Evolutionary conservation across 2,888 invertebrate genomes (phyloP), one percentile per base, ranked within the genome.

Genomic region (Calameuta filiformis): DNA sequence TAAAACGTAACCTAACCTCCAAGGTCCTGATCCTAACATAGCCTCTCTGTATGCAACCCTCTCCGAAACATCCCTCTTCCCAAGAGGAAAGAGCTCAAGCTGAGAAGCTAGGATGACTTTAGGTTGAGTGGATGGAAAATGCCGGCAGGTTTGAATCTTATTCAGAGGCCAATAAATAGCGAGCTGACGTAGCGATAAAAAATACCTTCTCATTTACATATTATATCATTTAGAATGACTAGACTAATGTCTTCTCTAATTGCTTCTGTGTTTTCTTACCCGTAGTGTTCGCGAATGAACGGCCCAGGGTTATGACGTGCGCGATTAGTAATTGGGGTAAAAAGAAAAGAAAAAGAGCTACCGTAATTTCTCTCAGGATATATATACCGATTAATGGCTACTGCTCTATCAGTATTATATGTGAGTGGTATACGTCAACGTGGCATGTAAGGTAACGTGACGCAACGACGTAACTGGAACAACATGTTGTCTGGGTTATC

Each of bases 1-100:
- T 74, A 73, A 78, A 76, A 35, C 75, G 35, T 35, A 56, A 76
- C 78, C 76, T 71, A 71, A 71, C 71, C 71, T 71, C 71, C 12
- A 23, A 71, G 31, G 31, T 34, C 15, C 71, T 35, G 3, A 4
- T 40, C 15, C 68, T 56, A 56, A 31, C 34, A 12, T 34, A 31
- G 30, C 71, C 40, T 77, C 34, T 40, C 69, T 75, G 31, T 77
- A 75, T 75, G 77, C 71, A 69, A 56, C 56, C 56, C 56, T 56
- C 56, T 56, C 56, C 15, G 56, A 23, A 23, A 56, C 56, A 56
- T 56, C 56, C 56, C 56, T 56, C 56, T 56, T 56, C 23, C 56
- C 56, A 56, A 23, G 56, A 56, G 56, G 56, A 56, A 56, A 56
- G 56, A 56, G 9, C 56, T 56, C 56, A 56, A 56, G 56, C 56